Base-by-base conservation (phyloP, 1,140 invertebrate species). In the Drosophila sucinea region DNA sequence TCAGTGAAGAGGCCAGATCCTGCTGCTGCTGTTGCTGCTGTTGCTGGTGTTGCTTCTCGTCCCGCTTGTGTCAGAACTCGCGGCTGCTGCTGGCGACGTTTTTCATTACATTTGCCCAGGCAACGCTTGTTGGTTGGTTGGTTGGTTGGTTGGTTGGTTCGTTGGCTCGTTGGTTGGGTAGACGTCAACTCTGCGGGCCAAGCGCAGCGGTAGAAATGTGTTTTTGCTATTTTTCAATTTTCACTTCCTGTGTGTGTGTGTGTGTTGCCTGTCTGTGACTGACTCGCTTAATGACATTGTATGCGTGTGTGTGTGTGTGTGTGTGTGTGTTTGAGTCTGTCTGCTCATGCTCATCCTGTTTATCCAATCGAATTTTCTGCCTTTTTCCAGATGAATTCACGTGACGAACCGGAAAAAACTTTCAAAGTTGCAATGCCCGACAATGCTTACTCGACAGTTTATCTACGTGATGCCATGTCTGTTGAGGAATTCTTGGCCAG, bases 401-500 rank as follows among this genome's bases (percentile, higher is more conserved):
- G 96, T 66, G 96, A 97, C 75, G 97, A 98, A 77, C 93, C 94
- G 61, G 97, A 98, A 89, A 97, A 97, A 91, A 94, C 94, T 40
- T 96, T 98, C 69, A 97, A 97, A 93, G 97, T 99, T 84, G 96
- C 95, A 51, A 94, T 98, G 77, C 98, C 98, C 55, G 97, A 98
- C 91, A 93, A 94, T 73, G 94, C 93, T 65, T 94, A 95, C 68
- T 96, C 96, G 55, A 96, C 95, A 44, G 96, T 98, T 78, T 96
- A 96, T 91, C 94, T 98, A 81, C 94, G 97, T 90, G 96, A 98
- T 82, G 95, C 95, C 54, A 98, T 98, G 96, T 97, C 97, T 33
- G 97, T 99, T 8, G 98, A 98, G 91, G 98, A 99, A 93, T 97
- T 99, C 91, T 93, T 99, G 60, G 97, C 97, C 35, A 96, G 95